These are phyloP conservation scores for Palaemon carinicauda DNA, from an alignment of 1,140 invertebrate genomes.

Conservation along the genomic window DNA sequence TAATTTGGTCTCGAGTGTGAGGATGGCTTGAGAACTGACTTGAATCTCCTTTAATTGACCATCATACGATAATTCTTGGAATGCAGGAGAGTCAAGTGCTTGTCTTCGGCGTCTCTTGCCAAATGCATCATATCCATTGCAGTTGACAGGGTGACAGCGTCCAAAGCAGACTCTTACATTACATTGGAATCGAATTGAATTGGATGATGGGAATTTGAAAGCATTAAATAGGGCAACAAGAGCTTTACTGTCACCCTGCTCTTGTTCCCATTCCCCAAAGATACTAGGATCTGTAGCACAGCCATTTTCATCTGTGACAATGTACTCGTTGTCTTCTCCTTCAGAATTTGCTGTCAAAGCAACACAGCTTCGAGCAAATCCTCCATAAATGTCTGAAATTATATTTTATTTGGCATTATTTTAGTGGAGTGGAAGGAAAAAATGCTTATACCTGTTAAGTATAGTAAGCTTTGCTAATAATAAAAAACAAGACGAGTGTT, in stretches of 20 bases:
- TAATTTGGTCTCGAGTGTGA: slow-evolving; percentile 86
- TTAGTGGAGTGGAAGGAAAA: not conserved
- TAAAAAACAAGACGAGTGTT: no score
- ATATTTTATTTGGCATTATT: not conserved
- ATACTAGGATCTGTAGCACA: slow-evolving; percentile 91
- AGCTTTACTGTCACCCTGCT: slow-evolving; percentile 78
- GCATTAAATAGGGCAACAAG: slow-evolving; percentile 89
- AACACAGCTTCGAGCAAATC: slow-evolving; percentile 90
- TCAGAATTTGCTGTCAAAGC: slow-evolving; percentile 89
- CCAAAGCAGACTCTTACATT: slow-evolving; percentile 95
- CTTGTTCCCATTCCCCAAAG: slow-evolving; percentile 92
- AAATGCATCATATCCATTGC: slow-evolving; percentile 87
- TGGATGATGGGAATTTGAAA: slow-evolving; percentile 94
- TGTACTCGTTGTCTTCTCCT: slow-evolving; percentile 87
- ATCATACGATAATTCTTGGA: slow-evolving; percentile 68
- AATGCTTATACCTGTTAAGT: not conserved
- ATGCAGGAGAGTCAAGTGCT: slow-evolving; percentile 58
- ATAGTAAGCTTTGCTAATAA: no score
- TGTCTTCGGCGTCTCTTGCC: slow-evolving; percentile 77
- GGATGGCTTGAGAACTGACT: slow-evolving; percentile 89
- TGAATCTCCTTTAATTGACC: slow-evolving; percentile 90
- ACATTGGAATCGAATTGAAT: slow-evolving; percentile 94
- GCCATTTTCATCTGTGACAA: slow-evolving; percentile 92
- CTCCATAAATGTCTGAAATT: slow-evolving; percentile 85
- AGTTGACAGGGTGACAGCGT: slow-evolving; percentile 93